phyloP scores from a whole-genome alignment of 2,888 invertebrate genomes.

The Morpho helenor region DNA sequence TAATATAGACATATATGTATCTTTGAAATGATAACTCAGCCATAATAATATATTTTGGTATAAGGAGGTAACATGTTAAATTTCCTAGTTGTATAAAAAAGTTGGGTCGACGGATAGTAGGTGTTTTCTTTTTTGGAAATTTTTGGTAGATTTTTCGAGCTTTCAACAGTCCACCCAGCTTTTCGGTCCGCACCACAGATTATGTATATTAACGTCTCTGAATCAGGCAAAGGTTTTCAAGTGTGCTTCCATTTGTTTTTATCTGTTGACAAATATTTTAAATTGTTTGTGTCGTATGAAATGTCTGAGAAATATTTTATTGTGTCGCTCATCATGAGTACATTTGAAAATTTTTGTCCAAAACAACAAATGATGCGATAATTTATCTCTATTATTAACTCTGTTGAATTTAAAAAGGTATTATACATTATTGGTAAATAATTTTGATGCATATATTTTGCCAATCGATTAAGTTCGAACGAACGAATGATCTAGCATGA shows the following conservation, averaged over 20 bases:
- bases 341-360: conserved; percentile 43
- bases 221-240: conserved; percentile 26
- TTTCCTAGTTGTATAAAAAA: conserved; percentile 50
- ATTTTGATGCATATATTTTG: no score
- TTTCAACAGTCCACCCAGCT: conserved; percentile 46
- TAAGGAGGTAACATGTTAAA: conserved; percentile 60
- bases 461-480: no score
- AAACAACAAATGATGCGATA: conserved; percentile 41
- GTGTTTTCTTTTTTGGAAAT: conserved; percentile 31
- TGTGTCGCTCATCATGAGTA: conserved; percentile 21
- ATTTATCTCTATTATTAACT: no score
- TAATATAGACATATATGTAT: conserved; percentile 64
- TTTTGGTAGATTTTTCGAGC: conserved; percentile 31
- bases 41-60: conserved; percentile 80
- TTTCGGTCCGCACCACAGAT: conserved; percentile 16
- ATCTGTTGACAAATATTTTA: conserved; percentile 20
- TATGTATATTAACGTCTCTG: conserved; percentile 25
- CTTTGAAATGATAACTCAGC: conserved; percentile 71
- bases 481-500: no score
- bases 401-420: no score
- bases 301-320: conserved; percentile 3
- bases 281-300: conserved; percentile 4
- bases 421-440: no score
- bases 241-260: conserved; percentile 21
- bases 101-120: conserved; percentile 46